Percentiles rank a stretch among this genome's conserved stretches.
These are phyloP conservation scores for Saturnia pavonia DNA, from an alignment of 2,888 invertebrate genomes.

Conservation along the genomic window DNA sequence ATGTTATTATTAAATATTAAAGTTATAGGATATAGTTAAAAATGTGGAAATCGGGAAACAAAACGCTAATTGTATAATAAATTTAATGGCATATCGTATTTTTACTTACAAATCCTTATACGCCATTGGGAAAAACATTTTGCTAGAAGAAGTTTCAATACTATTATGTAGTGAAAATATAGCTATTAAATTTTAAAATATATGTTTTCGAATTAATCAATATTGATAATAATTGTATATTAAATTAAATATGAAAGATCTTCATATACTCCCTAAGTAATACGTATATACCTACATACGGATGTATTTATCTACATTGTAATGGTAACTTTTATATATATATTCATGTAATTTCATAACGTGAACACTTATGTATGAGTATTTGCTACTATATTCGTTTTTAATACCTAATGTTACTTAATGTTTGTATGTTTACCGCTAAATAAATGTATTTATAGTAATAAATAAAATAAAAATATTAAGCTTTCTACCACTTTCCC, in stretches of 20 bases:
- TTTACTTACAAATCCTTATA: slow-evolving; percentile 18
- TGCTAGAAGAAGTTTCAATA: neutral
- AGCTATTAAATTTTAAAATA: neutral
- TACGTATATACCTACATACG: neutral
- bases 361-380: neutral
- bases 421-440: slow-evolving; percentile 9
- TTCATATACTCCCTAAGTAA: too few relatives aligned
- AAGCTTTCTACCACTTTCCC: neutral
- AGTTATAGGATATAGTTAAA: slow-evolving; percentile 17
- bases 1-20: slow-evolving; percentile 22
- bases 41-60: slow-evolving; percentile 72
- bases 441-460: slow-evolving; percentile 6
- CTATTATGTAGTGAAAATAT: neutral
- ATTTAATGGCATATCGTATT: slow-evolving; percentile 65
- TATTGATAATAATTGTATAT: neutral
- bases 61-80: slow-evolving; percentile 76
- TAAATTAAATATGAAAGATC: neutral
- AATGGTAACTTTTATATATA: neutral
- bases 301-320: neutral
- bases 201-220: neutral
- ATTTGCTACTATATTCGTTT: slow-evolving; percentile 1
- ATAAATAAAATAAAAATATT: neutral
- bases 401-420: slow-evolving; percentile 3
- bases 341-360: neutral
- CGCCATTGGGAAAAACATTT: neutral